These are phyloP conservation scores for Ptilodon capucinus DNA, from an alignment of 2,888 invertebrate genomes.

Conservation along the genomic window DNA sequence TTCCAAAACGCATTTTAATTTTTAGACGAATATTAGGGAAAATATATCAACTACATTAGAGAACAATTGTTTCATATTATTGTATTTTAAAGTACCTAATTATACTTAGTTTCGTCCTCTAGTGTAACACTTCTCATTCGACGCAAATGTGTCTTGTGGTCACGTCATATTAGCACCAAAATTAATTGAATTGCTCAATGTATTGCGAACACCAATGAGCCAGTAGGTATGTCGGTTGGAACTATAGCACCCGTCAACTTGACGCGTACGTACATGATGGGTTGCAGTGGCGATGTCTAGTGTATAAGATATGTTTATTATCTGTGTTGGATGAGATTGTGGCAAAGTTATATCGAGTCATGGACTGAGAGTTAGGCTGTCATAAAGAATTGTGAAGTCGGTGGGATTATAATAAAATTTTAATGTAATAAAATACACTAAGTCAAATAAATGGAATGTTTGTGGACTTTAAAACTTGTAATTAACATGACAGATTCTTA, in stretches of 20 bases:
- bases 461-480: constrained; percentile 26
- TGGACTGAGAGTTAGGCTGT: constrained; percentile 64
- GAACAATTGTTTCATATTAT: constrained; percentile 35
- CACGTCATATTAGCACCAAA: constrained; percentile 32
- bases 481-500: constrained; percentile 52
- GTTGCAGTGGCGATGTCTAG: constrained; percentile 35
- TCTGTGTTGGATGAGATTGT: constrained; percentile 48
- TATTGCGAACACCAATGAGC: constrained; percentile 35
- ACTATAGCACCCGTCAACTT: constrained; percentile 18
- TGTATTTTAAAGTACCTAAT: constrained; percentile 28
- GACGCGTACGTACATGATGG: constrained; percentile 27
- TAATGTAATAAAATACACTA: constrained; percentile 55
- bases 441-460: constrained; percentile 50
- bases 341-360: constrained; percentile 52
- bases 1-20: constrained; percentile 55
- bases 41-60: constrained; percentile 35
- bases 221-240: constrained; percentile 13
- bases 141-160: constrained; percentile 22
- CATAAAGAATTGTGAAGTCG: constrained; percentile 44
- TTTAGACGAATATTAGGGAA: constrained; percentile 33
- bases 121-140: constrained; percentile 34
- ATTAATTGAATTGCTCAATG: constrained; percentile 45
- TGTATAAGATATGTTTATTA: constrained; percentile 45
- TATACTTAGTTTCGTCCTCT: constrained; percentile 40
- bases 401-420: constrained; percentile 42